Base-by-base conservation (phyloP, 37 sponge, comb jelly and placozoan genomes). In the Ephydatia muelleri region DNA sequence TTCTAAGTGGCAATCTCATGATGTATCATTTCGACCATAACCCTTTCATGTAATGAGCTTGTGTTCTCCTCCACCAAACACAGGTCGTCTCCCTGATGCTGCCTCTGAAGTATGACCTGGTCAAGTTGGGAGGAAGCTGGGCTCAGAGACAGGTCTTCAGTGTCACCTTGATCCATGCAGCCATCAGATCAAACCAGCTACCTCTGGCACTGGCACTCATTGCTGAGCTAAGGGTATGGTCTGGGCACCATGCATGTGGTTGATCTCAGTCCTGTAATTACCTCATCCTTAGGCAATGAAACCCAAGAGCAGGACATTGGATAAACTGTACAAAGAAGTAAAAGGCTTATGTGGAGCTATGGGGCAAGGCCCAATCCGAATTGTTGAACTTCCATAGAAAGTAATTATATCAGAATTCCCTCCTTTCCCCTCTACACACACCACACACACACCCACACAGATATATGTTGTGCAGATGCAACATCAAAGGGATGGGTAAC, bases 131-230 rank as follows among this genome's bases (percentile, higher is more conserved):
- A 23, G 91, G 95, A 27, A 95, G 95, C 66, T 91, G 90, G 90
- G 95, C 92, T 37, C 95, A 95, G 87, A 86, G 95, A 83, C 95
- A 95, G 37, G 92, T 91, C 29, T 85, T 95, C 73, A 67, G 70
- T 31, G 23, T 86, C 66, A 95, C 95, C 39, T 67, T 91, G 47
- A 88, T 95, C 66, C 83, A 91, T 32, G 95, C 95, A 64, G 95
- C 95, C 73, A 85, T 89, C 65, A 82, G 83, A 30, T 86, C 91
- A 40, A 85, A 88, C 64, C 67, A 94, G 31, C 22, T 69, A 21
- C 37, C 68, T 5, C 57, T 84, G 65, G 89, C 95, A 40, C 71
- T 82, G 66, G 86, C 81, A 5, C 67, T 94, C 26, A 65, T 91
- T 38, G 76, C 85, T n/a, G 92, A 91, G 38, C 72, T 94, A n/a